Evolutionary conservation across 2,888 invertebrate species (phyloP), one percentile per base, ranked within the genome.

Genomic region (Tortrix viridana): DNA sequence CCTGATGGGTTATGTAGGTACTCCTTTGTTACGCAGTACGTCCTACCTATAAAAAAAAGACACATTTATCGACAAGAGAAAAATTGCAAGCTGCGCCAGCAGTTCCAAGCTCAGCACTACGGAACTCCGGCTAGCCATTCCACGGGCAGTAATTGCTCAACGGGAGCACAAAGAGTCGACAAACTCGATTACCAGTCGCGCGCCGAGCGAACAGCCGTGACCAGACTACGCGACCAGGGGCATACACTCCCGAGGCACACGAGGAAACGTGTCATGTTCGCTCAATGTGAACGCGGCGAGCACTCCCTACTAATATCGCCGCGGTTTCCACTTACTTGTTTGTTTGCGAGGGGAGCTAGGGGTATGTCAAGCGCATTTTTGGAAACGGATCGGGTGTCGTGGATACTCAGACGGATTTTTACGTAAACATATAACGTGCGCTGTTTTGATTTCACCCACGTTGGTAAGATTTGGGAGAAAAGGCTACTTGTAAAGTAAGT

Each of bases 101-200:
- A 12, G 32, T 32, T 12, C 32, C 32, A 32, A 32, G 32, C 32
- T 32, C 32, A 3, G 32, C 32, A 12, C 41, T 5, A 1, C 38
- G 6, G 12, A 47, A 38, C 12, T 6, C 2, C 63, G 46, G 46
- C 66, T 47, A 65, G 65, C 63, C 66, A 43, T 60, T 41, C 61
- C 46, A 38, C 50, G 23, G 50, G 23, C 55, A 55, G 55, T 48
- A 49, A 57, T 52, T 56, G 56, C 62, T 62, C 62, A 62, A 50
- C 48, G 49, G 14, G 47, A 41, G 54, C 48, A 48, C 63, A 63
- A 56, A 56, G 56, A 52, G 53, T 43, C 58, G 52, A 48, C 58
- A 63, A 63, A 63, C 63, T 63, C 46, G 63, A 53, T 63, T 58
- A 53, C 47, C 20, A 47, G 44, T 49, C 48, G 61, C 61, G 20